phyloP scores from a whole-genome alignment of 2,888 invertebrate species.

The Nymphalis polychloros region DNA sequence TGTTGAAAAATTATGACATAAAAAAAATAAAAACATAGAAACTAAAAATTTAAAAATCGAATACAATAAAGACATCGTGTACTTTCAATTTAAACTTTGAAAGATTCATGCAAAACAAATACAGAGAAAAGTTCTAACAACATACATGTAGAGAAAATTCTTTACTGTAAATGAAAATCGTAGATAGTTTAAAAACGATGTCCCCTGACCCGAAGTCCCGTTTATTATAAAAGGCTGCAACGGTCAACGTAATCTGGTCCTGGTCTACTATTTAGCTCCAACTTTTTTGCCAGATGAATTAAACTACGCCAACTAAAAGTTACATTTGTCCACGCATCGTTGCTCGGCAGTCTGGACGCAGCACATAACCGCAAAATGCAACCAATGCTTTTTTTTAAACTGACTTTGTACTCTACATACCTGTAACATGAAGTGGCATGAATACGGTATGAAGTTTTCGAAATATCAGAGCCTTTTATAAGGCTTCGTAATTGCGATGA shows the following conservation, averaged over 20 bases:
- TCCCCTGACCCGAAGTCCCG: neutral
- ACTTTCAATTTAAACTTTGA: constrained; percentile 13
- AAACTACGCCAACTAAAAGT: constrained; percentile 31
- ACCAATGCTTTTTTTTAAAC: constrained; percentile 18
- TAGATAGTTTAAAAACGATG: constrained; percentile 8
- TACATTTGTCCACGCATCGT: constrained; percentile 30
- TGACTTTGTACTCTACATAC: constrained; percentile 8
- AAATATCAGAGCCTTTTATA: neutral
- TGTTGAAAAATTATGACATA: too few relatives aligned
- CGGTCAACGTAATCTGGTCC: neutral
- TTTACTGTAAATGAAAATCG: constrained; percentile 14
- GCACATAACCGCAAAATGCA: constrained; percentile 23
- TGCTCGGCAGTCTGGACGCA: constrained; percentile 12
- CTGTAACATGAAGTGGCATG: neutral
- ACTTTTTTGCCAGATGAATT: constrained; percentile 28
- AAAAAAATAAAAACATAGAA: neutral
- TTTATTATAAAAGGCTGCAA: neutral
- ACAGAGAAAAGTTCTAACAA: neutral
- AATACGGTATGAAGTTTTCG: constrained; percentile 1
- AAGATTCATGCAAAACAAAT: neutral
- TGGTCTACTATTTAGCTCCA: constrained; percentile 12
- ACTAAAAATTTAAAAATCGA: neutral
- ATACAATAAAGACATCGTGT: neutral
- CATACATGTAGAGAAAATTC: neutral
- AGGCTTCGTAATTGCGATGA: neutral